Evolutionary conservation across 2,113 vertebrate species (phyloP), one percentile per base, ranked within the genome.

Genomic region (Cygnus atratus): DNA sequence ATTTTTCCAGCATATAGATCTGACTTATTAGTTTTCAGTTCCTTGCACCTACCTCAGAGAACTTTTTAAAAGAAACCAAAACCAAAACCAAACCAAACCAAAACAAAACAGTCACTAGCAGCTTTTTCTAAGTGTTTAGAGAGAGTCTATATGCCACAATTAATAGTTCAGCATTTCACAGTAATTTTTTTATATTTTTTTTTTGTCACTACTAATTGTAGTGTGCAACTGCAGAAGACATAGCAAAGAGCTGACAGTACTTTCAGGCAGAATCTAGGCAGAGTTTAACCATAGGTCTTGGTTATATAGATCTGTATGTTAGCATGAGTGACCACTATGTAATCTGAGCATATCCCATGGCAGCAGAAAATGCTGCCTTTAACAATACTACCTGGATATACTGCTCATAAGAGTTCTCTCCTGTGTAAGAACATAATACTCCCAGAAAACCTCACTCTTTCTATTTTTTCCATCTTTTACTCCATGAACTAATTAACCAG

Each of bases 291-390:
- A 46, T 3, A 10, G 1, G 1, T 1, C 6, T 26, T 31, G 35
- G 7, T 9, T n/a, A 2, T 5, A 55, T 22, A 80, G 12, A 54
- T 11, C 2, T 2, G 0, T 33, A 37, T n/a, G 6, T 58, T 82
- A 41, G 3, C 3, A 5, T 24, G 48, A 81, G 4, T 73, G 28
- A 72, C 11, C 63, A 21, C 37, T 59, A 6, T 10, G 50, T 29
- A 55, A n/a, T 8, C 15, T 24, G 13, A 77, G 3, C 16, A 46
- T 2, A 86, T 43, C 4, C 13, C 2, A 1, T 17, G 2, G 25
- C 37, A 63, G 26, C 11, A 63, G 25, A 39, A 63, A 41, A 63
- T 25, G 10, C 6, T 41, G 25, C 61, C 61, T 28, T 39, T 63
- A 19, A 63, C 25, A 63, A 63, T 63, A 28, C 11, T 37, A 63